Percentiles rank a stretch among this genome's conserved stretches.
These are phyloP conservation scores for Battus philenor DNA, from an alignment of 1,140 invertebrate species.

Conservation along the genomic window DNA sequence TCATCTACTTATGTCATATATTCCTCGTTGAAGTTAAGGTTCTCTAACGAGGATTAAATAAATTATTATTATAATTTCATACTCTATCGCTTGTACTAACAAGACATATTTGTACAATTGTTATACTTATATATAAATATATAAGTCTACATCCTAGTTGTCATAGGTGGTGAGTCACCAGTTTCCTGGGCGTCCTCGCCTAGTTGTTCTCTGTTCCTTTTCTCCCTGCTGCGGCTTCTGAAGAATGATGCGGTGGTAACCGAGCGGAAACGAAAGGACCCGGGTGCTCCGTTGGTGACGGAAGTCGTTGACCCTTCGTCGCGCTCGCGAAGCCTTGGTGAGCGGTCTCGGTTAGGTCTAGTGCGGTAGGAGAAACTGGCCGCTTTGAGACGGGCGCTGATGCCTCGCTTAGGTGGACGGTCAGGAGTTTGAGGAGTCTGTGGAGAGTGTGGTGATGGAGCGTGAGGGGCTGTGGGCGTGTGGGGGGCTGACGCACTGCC, in stretches of 20 bases:
- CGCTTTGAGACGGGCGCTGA: conserved; percentile 51
- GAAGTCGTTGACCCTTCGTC: conserved; percentile 30
- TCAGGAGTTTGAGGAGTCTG: conserved; percentile 8
- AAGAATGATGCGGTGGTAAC: conserved; percentile 61
- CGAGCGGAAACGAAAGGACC: conserved; percentile 56
- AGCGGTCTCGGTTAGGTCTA: conserved; percentile 38
- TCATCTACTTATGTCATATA: no score
- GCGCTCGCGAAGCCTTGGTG: conserved; percentile 42
- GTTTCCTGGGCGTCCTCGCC: conserved; percentile 30
- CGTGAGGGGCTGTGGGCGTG: conserved; percentile 37
- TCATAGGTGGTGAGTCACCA: conserved; percentile 28
- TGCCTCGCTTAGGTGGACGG: conserved; percentile 19
- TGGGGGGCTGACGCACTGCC: conserved; percentile 41
- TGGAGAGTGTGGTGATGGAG: no score
- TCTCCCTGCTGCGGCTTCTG: conserved; percentile 40
- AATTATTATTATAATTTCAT: no score
- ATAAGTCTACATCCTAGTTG: conserved; percentile 43
- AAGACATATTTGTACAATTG: background rate
- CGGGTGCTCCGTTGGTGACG: conserved; percentile 44
- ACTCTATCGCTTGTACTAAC: no score
- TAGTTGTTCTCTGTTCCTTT: conserved; percentile 29
- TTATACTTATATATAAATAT: background rate
- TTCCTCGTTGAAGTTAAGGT: no score
- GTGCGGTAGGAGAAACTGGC: conserved; percentile 59
- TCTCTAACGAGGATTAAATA: no score